These are phyloP conservation scores for Torymus aiolomorphi DNA, from an alignment of 2,888 invertebrate genomes.

Conservation along the genomic window DNA sequence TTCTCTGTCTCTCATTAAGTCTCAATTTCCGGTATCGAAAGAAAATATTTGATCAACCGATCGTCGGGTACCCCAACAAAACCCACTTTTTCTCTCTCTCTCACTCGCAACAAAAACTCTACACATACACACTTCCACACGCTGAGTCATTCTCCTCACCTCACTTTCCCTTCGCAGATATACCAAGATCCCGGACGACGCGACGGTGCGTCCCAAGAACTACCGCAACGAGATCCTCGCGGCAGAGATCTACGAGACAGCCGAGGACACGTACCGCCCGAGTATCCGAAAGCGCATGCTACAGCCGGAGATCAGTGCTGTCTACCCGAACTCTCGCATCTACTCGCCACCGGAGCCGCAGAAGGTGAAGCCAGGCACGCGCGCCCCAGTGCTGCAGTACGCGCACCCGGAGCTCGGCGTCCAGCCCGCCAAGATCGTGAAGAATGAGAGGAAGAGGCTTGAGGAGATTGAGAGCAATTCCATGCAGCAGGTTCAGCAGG, in stretches of 20 bases:
- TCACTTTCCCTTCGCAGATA: constrained; percentile 62
- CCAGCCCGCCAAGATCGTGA: constrained; percentile 81
- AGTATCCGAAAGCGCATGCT: constrained; percentile 85
- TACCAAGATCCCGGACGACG: constrained; percentile 66
- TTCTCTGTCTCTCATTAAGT: no score
- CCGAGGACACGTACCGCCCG: constrained; percentile 73
- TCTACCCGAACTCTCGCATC: constrained; percentile 81
- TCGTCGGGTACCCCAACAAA: no score
- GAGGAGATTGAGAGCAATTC: not conserved
- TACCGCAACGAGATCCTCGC: constrained; percentile 68
- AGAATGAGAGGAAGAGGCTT: constrained; percentile 66
- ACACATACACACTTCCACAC: no score
- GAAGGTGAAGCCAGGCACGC: constrained; percentile 83
- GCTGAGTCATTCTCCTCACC: no score
- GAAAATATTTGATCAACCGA: no score
- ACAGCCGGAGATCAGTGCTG: constrained; percentile 78
- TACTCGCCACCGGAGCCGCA: constrained; percentile 81
- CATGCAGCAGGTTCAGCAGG: not conserved
- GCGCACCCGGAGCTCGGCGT: constrained; percentile 88
- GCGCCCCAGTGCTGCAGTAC: constrained; percentile 86
- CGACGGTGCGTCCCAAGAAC: constrained; percentile 65
- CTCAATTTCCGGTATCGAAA: no score
- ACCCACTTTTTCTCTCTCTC: no score
- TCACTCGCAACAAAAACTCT: no score
- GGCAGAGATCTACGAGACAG: constrained; percentile 70